These are phyloP conservation scores for Struthio camelus DNA, from an alignment of 2,113 vertebrate genomes.

Conservation along the genomic window DNA sequence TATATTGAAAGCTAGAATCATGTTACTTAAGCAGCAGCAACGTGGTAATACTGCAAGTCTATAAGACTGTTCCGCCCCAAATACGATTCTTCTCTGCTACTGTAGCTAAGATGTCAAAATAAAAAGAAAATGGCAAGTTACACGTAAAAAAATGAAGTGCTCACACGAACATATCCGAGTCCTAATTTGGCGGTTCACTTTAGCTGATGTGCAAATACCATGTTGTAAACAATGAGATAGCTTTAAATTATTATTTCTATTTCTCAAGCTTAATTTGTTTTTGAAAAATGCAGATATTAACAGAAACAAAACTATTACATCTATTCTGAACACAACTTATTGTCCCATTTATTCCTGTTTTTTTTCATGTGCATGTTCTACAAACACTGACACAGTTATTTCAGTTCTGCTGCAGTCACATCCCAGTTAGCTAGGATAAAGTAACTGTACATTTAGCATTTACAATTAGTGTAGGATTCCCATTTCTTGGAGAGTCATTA, in stretches of 20 bases:
- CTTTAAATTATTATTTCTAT: constrained; percentile 15
- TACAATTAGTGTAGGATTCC: background rate
- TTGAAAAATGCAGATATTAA: background rate
- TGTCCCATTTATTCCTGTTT: background rate
- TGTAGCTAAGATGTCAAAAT: constrained; percentile 14
- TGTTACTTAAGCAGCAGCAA: constrained; percentile 48
- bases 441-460: background rate
- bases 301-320: background rate
- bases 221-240: background rate
- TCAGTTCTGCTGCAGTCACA: background rate
- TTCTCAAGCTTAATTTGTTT: background rate
- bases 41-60: background rate
- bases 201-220: background rate
- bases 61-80: constrained; percentile 2
- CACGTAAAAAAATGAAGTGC: background rate
- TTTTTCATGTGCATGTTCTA: background rate
- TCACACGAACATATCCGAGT: background rate
- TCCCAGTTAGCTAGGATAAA: background rate
- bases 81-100: background rate
- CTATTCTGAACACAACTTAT: background rate
- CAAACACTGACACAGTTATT: constrained; percentile 8
- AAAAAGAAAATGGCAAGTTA: constrained; percentile 52
- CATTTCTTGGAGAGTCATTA: background rate
- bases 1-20: constrained; percentile 57
- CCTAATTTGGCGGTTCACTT: constrained; percentile 4